Percentiles rank a stretch among this genome's conserved stretches.
Conservation (phyloP, 1,140 invertebrate genomes). For the Archegozetes longisetosus region DNA sequence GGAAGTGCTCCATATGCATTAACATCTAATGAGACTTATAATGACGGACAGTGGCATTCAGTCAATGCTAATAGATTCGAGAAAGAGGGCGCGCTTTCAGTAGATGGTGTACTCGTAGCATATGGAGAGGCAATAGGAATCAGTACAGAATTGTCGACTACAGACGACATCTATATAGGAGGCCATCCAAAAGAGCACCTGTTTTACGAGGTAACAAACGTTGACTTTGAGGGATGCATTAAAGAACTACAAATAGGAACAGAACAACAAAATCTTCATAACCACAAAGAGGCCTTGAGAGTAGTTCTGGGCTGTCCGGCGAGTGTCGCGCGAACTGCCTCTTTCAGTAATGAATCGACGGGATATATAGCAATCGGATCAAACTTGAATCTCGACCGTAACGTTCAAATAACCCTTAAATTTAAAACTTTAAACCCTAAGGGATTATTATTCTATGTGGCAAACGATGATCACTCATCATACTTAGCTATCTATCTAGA, state of each 20-base stretch:
- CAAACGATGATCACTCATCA: constrained; percentile 42
- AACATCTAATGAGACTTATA: constrained; percentile 42
- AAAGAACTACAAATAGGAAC: constrained; percentile 57
- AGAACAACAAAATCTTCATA: constrained; percentile 55
- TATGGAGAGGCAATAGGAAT: constrained; percentile 29
- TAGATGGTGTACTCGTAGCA: constrained; percentile 24
- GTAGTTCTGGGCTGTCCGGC: constrained; percentile 46
- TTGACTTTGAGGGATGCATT: constrained; percentile 86
- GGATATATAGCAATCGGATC: constrained; percentile 28
- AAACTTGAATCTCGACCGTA: constrained; percentile 22
- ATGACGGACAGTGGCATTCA: constrained; percentile 67
- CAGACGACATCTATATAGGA: constrained; percentile 67
- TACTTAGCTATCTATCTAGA: constrained; percentile 47
- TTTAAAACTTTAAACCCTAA: constrained; percentile 63
- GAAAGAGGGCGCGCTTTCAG: constrained; percentile 43
- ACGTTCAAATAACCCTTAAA: constrained; percentile 58
- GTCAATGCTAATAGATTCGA: constrained; percentile 50
- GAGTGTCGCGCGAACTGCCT: constrained; percentile 40
- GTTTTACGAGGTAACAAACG: constrained; percentile 33
- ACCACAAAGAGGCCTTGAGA: constrained; percentile 56
- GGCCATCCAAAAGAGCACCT: constrained; percentile 55
- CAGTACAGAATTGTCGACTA: constrained; percentile 34
- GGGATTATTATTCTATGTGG: constrained; percentile 58
- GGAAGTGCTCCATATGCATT: constrained; percentile 42
- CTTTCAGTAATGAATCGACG: constrained; percentile 26